Conservation (phyloP, 2,113 vertebrate species). For the Spea bombifrons region DNA sequence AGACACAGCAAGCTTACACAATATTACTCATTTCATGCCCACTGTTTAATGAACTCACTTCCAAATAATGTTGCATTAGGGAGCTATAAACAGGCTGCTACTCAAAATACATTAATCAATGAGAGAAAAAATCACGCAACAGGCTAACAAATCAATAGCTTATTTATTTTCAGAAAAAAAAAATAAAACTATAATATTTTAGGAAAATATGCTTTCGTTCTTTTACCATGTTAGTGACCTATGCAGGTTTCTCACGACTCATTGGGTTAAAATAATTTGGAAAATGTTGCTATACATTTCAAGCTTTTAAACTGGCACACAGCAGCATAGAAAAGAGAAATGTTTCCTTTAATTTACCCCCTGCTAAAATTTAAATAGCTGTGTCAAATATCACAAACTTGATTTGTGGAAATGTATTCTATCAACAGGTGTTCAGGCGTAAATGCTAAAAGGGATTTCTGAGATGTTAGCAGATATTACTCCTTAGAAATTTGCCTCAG, state of each 20-base stretch:
- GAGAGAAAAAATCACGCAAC: background rate
- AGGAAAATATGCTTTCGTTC: too few species aligned
- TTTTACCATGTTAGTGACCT: too few species aligned
- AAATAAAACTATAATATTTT: too few species aligned
- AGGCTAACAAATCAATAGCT: background rate
- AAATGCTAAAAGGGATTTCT: conserved; percentile 18
- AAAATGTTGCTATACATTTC: background rate
- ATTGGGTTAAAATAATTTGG: conserved; percentile 5
- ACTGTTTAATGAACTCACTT: conserved; percentile 15
- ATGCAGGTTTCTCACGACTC: background rate
- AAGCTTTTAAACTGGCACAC: conserved; percentile 1
- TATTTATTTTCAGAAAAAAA: background rate
- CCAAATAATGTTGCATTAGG: conserved; percentile 28
- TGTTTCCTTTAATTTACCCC: conserved; percentile 26
- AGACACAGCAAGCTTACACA: conserved; percentile 4
- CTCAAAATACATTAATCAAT: conserved; percentile 9
- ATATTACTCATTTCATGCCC: conserved; percentile 8
- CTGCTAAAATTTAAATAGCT: conserved; percentile 37
- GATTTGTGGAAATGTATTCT: conserved; percentile 33
- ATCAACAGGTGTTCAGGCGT: conserved; percentile 32
- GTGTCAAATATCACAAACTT: conserved; percentile 18
- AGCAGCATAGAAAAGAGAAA: background rate
- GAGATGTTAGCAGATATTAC: conserved; percentile 4
- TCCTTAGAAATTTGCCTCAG: background rate
- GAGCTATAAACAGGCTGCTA: conserved; percentile 6